Conservation (phyloP, 92 coral and sea anemone species). For the Epizoanthus illoricatus region DNA sequence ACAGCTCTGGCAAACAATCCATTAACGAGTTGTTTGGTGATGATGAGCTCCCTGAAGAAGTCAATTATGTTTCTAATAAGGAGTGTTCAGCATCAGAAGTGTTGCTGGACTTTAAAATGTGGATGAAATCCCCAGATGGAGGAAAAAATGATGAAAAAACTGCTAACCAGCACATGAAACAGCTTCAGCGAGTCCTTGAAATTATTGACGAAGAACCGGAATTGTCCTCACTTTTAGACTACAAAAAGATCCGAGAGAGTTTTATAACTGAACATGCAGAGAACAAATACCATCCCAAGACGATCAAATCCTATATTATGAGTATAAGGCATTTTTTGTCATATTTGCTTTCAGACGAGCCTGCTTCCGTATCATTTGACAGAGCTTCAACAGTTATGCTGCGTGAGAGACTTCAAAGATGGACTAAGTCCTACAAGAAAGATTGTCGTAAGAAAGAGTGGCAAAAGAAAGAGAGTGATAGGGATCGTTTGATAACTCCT, state of each 20-base stretch:
- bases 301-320: conserved; percentile 68
- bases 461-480: conserved; percentile 44
- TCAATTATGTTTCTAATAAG: neutral
- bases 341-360: conserved; percentile 61
- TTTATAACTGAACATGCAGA: conserved; percentile 55
- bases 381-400: conserved; percentile 35
- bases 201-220: conserved; percentile 33
- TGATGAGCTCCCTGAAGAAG: conserved; percentile 14
- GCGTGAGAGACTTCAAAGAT: conserved; percentile 58
- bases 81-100: neutral
- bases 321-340: conserved; percentile 64
- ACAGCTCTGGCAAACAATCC: neutral
- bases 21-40: neutral
- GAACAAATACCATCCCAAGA: conserved; percentile 53
- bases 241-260: conserved; percentile 45
- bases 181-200: conserved; percentile 37
- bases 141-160: conserved; percentile 67
- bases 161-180: conserved; percentile 58
- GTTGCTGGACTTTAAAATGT: conserved; percentile 19
- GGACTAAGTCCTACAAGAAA: conserved; percentile 60
- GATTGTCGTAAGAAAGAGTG: conserved; percentile 37
- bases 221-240: conserved; percentile 50
- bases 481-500: conserved; percentile 16
- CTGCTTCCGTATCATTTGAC: conserved; percentile 40
- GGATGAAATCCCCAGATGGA: conserved; percentile 74